These are phyloP conservation scores for Synanthedon formicaeformis DNA, from an alignment of 2,888 invertebrate genomes.

Conservation along the genomic window DNA sequence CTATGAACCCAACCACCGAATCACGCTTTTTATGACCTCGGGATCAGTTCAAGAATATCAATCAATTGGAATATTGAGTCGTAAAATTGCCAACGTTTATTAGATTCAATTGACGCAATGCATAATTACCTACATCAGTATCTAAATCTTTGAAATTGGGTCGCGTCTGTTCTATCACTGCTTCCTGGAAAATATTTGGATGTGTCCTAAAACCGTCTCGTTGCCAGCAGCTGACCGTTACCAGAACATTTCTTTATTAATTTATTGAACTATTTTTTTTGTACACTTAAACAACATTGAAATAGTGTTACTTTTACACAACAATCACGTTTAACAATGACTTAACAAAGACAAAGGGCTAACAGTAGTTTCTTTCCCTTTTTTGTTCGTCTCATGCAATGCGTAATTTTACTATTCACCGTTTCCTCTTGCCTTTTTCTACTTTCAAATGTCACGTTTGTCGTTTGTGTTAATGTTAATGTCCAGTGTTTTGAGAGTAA, in stretches of 20 bases:
- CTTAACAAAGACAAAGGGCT: slow-evolving; percentile 36
- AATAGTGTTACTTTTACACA: slow-evolving; percentile 21
- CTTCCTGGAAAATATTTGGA: slow-evolving; percentile 12
- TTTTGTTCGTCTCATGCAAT: slow-evolving; percentile 32
- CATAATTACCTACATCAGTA: slow-evolving; percentile 1
- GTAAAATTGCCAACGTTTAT: slow-evolving; percentile 13
- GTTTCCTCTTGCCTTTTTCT: slow-evolving; percentile 28
- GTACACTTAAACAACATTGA: not conserved
- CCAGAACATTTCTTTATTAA: no score
- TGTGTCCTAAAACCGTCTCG: slow-evolving; percentile 9
- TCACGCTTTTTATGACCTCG: slow-evolving; percentile 17
- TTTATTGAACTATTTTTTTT: no score
- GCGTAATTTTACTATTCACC: slow-evolving; percentile 34
- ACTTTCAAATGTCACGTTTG: not conserved
- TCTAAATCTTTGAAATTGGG: not conserved
- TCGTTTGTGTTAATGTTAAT: not conserved
- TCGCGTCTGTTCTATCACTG: not conserved
- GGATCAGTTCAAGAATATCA: slow-evolving; percentile 3
- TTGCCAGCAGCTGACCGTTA: slow-evolving; percentile 3
- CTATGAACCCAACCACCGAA: slow-evolving; percentile 10
- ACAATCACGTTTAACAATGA: slow-evolving; percentile 32
- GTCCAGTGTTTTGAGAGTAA: no score
- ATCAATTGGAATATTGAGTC: slow-evolving; percentile 10
- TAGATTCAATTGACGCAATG: slow-evolving; percentile 6
- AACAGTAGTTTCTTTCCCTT: slow-evolving; percentile 34